A percentile compares a stretch with the other conserved stretches of the same genome.
Evolutionary conservation across 2,888 invertebrate genomes (phyloP).

Genomic region (Phyto melanocephala): DNA sequence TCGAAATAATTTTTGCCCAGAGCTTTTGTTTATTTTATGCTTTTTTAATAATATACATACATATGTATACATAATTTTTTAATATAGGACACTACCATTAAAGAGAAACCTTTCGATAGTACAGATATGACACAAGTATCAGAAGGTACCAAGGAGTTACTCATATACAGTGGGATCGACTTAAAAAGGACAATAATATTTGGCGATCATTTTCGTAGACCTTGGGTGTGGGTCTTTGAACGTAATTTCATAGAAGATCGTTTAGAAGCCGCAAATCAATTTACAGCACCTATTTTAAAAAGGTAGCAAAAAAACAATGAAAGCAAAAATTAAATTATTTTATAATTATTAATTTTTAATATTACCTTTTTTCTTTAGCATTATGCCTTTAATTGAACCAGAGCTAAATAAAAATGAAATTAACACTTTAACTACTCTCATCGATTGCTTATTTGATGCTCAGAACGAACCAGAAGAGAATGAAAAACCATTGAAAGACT

Average conservation of each 20-base stretch:
- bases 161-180: slow-evolving; percentile 72
- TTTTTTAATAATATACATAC: too few relatives aligned
- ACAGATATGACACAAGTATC: slow-evolving; percentile 71
- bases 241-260: slow-evolving; percentile 70
- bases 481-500: slow-evolving; percentile 20
- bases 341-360: neutral
- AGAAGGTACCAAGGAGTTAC: slow-evolving; percentile 69
- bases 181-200: slow-evolving; percentile 72
- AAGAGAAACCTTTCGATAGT: slow-evolving; percentile 68
- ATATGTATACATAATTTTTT: neutral
- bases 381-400: slow-evolving; percentile 72
- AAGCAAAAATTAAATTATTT: neutral
- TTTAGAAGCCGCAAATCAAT: slow-evolving; percentile 68
- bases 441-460: slow-evolving; percentile 65
- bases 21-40: too few relatives aligned
- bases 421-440: slow-evolving; percentile 64
- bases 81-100: slow-evolving; percentile 70
- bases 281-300: slow-evolving; percentile 71
- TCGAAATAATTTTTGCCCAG: too few relatives aligned
- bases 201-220: slow-evolving; percentile 73
- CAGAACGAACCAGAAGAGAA: slow-evolving; percentile 10
- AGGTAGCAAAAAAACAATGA: slow-evolving; percentile 66
- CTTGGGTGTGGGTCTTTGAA: slow-evolving; percentile 73
- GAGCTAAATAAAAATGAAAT: slow-evolving; percentile 67
- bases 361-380: slow-evolving; percentile 63